Evolutionary conservation across 2,888 invertebrate genomes (phyloP), one percentile per base, ranked within the genome.

Genomic region (Crossocerus cetratus): DNA sequence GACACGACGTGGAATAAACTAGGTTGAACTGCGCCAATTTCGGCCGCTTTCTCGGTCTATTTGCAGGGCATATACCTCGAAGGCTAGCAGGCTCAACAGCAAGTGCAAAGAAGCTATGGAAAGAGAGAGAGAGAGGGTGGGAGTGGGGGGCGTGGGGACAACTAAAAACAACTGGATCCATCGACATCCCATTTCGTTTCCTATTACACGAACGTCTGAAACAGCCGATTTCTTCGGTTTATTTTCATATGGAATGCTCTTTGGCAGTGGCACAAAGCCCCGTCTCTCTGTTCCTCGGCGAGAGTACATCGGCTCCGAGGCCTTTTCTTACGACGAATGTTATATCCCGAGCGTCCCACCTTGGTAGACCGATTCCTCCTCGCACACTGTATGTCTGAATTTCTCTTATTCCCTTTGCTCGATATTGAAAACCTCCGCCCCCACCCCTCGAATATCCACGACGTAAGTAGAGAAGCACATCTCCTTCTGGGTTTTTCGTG

Each of bases 101-200:
- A 32, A 32, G 32, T 32, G 32, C 8, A 32, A 32, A 32, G 8
- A 32, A 32, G 32, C 49, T 53, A 44, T 16, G 53, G 55, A 42
- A 42, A 20, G 56, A 22, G 57, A 21, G 20, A 18, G 64, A 57
- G 44, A 3, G 69, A 32, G 60, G 56, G 54, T 18, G 21, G 14
- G 57, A 56, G 59, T 53, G 61, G 59, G 63, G 13, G 57, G 54
- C 61, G 16, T 2, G n/a, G 54, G 57, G 23, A 55, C 68, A 54
- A 59, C 69, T 71, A 80, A 84, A 83, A 84, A 84, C 82, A 81
- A 80, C 70, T 78, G 80, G 77, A 74, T 80, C 82, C 80, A 84
- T 85, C 80, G 84, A 84, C 84, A 86, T 88, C 83, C 85, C 82
- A 88, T 88, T 88, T 87, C 86, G 83, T 88, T 88, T 88, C 84